Conservation (phyloP, 2,888 invertebrate species). For the Ornithoptera priamus region DNA sequence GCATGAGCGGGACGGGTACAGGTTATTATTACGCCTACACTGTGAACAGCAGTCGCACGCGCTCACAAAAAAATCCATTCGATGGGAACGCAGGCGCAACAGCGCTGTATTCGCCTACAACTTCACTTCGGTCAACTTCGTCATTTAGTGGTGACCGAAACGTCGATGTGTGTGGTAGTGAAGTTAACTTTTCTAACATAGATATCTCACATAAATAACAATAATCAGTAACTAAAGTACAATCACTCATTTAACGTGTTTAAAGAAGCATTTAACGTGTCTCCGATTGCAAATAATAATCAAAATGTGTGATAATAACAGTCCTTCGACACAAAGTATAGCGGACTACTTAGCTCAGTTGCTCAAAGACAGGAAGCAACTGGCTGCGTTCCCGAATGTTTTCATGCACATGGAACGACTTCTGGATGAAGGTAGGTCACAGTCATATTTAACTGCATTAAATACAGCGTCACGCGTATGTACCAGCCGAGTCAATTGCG, state of each 20-base stretch:
- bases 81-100: conserved; percentile 74
- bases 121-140: conserved; percentile 77
- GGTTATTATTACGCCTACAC: conserved; percentile 75
- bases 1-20: conserved; percentile 61
- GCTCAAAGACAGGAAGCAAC: conserved; percentile 99
- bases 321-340: conserved; percentile 94
- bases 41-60: conserved; percentile 72
- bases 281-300: conserved; percentile 65
- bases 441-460: conserved; percentile 53
- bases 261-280: conserved; percentile 71
- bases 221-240: conserved; percentile 76
- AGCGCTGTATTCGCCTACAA: conserved; percentile 77
- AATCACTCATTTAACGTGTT: conserved; percentile 69
- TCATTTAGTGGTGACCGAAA: conserved; percentile 78
- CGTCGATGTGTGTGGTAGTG: conserved; percentile 79
- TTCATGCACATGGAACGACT: conserved; percentile 99
- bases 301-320: conserved; percentile 80
- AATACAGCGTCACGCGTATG: conserved; percentile 48
- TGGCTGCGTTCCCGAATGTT: conserved; percentile 99
- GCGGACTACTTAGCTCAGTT: conserved; percentile 99
- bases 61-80: conserved; percentile 72
- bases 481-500: conserved; percentile 48
- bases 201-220: conserved; percentile 74
- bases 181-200: conserved; percentile 78
- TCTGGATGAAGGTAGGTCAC: conserved; percentile 96